Evolutionary conservation across 2,113 vertebrate genomes (phyloP).

Genomic region (Amphiprion percula): DNA sequence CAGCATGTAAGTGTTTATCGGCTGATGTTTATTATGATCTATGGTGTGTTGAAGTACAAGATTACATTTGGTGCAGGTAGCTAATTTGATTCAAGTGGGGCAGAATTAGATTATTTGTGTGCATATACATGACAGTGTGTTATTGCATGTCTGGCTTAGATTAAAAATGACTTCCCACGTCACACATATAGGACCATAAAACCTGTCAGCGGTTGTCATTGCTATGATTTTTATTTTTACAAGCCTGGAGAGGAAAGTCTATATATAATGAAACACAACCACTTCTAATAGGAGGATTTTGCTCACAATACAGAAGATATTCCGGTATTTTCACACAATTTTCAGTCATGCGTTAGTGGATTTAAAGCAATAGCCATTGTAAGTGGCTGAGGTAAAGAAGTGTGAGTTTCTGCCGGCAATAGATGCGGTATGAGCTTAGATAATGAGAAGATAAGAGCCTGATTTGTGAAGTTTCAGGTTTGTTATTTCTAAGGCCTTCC

Average conservation of each 20-base stretch:
- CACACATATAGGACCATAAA: background rate
- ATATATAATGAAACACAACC: background rate
- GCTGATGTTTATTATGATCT: too few species aligned
- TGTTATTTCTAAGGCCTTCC: constrained; percentile 39
- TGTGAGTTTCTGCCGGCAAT: background rate
- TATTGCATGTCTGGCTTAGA: background rate
- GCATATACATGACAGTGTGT: too few species aligned
- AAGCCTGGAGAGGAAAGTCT: background rate
- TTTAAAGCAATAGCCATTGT: background rate
- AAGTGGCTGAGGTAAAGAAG: constrained; percentile 2
- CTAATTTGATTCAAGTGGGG: constrained; percentile 1
- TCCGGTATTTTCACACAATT: background rate
- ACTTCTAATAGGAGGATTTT: background rate
- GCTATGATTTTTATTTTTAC: background rate
- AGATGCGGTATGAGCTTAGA: background rate
- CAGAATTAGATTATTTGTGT: background rate
- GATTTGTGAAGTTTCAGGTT: constrained; percentile 49
- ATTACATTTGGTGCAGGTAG: background rate
- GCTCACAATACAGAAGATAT: constrained; percentile 1
- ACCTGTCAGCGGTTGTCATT: background rate
- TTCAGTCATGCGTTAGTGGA: background rate
- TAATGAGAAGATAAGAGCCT: constrained; percentile 28
- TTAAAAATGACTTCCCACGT: background rate
- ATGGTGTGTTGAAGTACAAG: background rate
- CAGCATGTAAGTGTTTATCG: too few species aligned